Evolutionary conservation across 2,888 invertebrate genomes (phyloP).

Genomic region (Mechanitis messenoides): DNA sequence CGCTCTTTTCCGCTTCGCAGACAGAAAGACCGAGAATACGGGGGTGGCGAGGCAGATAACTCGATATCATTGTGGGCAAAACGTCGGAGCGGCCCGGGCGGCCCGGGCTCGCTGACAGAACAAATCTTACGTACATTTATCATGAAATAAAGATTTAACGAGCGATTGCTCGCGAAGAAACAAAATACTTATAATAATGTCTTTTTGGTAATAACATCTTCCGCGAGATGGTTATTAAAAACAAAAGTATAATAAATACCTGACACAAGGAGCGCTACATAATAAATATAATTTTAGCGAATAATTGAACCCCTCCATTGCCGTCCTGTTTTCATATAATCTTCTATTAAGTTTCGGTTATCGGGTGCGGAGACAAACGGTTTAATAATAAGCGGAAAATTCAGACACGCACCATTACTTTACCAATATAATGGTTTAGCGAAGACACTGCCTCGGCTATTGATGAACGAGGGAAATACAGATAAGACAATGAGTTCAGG

Average conservation of each 20-base stretch:
- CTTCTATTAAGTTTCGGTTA: slow-evolving; percentile 20
- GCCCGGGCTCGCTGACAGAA: slow-evolving; percentile 39
- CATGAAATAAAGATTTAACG: background rate
- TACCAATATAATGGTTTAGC: slow-evolving; percentile 19
- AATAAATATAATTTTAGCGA: background rate
- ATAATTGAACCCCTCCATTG: background rate
- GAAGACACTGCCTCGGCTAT: slow-evolving; percentile 7
- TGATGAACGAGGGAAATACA: slow-evolving; percentile 11
- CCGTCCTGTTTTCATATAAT: slow-evolving; percentile 16
- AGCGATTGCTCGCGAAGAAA: background rate
- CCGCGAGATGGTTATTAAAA: no score
- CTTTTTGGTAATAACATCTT: no score
- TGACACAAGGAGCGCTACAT: background rate
- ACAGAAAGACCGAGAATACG: slow-evolving; percentile 37
- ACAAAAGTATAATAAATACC: no score
- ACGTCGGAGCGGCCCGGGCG: slow-evolving; percentile 52
- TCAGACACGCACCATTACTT: slow-evolving; percentile 29
- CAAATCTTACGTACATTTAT: slow-evolving; percentile 2
- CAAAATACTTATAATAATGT: background rate
- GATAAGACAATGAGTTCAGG: background rate
- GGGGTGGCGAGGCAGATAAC: slow-evolving; percentile 57
- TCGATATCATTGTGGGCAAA: slow-evolving; percentile 58
- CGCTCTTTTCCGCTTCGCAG: slow-evolving; percentile 50
- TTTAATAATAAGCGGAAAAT: slow-evolving; percentile 32
- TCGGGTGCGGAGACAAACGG: slow-evolving; percentile 26